These are phyloP conservation scores for Nomada fabriciana DNA, from an alignment of 2,888 invertebrate species.

Conservation along the genomic window DNA sequence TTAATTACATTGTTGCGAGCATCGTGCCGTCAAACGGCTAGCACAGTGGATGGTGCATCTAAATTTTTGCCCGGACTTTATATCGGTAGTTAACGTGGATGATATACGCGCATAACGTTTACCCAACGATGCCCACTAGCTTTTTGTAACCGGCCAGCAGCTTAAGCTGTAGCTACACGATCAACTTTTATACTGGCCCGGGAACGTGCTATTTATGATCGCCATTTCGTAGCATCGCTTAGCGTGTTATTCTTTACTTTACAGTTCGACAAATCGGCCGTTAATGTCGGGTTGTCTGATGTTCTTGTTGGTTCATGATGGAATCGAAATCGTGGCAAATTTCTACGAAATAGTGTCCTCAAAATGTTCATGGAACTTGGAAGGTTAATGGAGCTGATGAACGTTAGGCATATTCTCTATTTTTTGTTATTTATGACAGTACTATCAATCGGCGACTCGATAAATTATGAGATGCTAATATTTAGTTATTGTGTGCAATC, in stretches of 20 bases:
- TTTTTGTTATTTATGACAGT: no score
- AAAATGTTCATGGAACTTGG: background rate
- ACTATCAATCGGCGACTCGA: no score
- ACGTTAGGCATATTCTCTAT: no score
- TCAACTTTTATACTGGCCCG: constrained; percentile 64
- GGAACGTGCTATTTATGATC: constrained; percentile 69
- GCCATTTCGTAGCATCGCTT: constrained; percentile 49
- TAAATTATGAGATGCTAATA: no score
- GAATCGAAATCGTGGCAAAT: background rate
- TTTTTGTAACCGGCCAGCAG: constrained; percentile 53
- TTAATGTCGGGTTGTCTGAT: constrained; percentile 47
- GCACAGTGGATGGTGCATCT: constrained; percentile 25
- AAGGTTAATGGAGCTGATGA: background rate
- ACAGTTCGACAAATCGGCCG: constrained; percentile 46
- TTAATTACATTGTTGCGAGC: constrained; percentile 60
- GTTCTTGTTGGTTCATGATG: constrained; percentile 10
- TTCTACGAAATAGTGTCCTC: background rate
- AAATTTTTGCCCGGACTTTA: constrained; percentile 62
- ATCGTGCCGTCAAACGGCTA: constrained; percentile 24
- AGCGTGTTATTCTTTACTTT: constrained; percentile 33
- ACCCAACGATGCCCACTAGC: constrained; percentile 50
- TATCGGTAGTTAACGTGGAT: constrained; percentile 70
- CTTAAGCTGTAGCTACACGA: constrained; percentile 57
- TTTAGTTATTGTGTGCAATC: no score
- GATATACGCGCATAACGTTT: constrained; percentile 65